Base-by-base conservation (phyloP, 2,888 invertebrate species). In the Chymomyza fuscimana region DNA sequence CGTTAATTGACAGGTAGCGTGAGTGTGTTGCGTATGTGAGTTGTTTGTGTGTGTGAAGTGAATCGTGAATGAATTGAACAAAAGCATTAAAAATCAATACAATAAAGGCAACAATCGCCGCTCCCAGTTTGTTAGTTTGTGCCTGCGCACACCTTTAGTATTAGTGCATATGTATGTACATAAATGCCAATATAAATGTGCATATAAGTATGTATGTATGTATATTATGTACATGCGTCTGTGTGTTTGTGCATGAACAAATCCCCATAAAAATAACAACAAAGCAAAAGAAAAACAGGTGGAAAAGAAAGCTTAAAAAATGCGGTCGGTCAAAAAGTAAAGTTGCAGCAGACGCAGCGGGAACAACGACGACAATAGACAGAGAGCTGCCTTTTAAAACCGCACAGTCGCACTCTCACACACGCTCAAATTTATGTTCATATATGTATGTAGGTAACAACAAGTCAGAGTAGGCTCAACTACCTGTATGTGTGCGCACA, bases 271-370 rank as follows among this genome's bases (percentile, higher is more conserved):
- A 85, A 88, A 86, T 86, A 88, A 87, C 77, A 88, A 85, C 83
- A 82, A 81, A 77, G 74, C 72, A 67, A 75, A 73, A 77, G 76
- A 67, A 88, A 88, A 87, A 88, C 85, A 86, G 85, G 85, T 88
- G 85, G 88, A 86, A 86, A 86, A 86, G 88, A 86, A 88, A 88
- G 85, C 89, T 80, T 88, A 77, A 86, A 83, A 85, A 86, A 86
- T 86, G 85, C 85, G 85, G 85, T 86, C 85, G 77, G 86, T 86
- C 86, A 85, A 88, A 88, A 88, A 88, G 74, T 74, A 77, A 87
- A 85, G 84, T 82, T 84, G 87, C 82, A 86, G 72, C 64, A 78
- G 82, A 82, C 85, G 82, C 65, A 71, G 80, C 75, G 88, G 88
- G 86, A 84, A 84, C 86, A 86, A 86, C 12, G 32, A 32, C 32